Base-by-base conservation (phyloP, 1,140 invertebrate species). In the Ooceraea biroi region DNA sequence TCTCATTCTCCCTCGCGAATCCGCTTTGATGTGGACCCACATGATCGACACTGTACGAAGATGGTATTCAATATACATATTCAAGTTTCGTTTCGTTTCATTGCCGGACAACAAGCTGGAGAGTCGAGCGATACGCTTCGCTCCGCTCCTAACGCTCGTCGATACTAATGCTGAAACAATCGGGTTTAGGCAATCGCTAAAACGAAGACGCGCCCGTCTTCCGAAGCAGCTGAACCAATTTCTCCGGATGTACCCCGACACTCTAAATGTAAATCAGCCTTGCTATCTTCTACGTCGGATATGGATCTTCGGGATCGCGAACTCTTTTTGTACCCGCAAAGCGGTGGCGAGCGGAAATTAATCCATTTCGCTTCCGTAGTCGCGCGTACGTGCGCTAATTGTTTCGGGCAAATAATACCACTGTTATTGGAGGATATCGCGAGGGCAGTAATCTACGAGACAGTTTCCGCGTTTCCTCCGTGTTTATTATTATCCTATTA, bases 221-320 rank as follows among this genome's bases (percentile, higher is more conserved):
- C 25, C 22, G 12, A 65, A 73, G 14, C 19, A 73, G 22, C 17
- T 46, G 36, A 25, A 17, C 55, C 41, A n/a, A 74, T 60, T 61
- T 74, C 7, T 7, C 5, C 25, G 36, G n/a, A 36, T 17, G 7
- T 36, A 27, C n/a, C n/a, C 8, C 7, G 60, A 36, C 27, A 65
- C 41, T 76, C 44, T 76, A 76, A 76, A 77, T 77, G 73, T 44
- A 77, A 77, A 77, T 77, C 60, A 50, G 60, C 65, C 19, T 50
- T 50, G 27, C 50, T 77, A 52, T 61, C 8, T 66, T 66, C 8
- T n/a, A 3, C 7, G 25, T 11, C 30, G 19, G 27, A 52, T 65
- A 58, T 30, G 4, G 10, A 44, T 73, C 14, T 73, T 25, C 52
- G 36, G 22, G 12, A 11, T 8, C 30, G 4, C n/a, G 44, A 76